phyloP scores from a whole-genome alignment of 2,888 invertebrate genomes.

The Corythucha ciliata region DNA sequence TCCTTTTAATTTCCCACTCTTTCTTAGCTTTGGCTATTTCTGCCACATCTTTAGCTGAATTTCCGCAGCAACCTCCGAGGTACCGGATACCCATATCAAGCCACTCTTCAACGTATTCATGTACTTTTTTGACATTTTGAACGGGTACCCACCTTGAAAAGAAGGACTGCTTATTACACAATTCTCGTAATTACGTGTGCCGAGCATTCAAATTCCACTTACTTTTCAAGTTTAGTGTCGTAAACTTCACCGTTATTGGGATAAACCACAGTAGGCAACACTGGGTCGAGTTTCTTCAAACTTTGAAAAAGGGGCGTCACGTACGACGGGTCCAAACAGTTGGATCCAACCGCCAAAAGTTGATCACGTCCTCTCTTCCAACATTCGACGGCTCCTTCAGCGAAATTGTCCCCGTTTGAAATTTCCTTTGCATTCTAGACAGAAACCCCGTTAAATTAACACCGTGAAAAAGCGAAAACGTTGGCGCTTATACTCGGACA shows the following conservation, averaged over 20 bases:
- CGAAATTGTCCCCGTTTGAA: constrained; percentile 73
- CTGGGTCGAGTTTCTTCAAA: constrained; percentile 39
- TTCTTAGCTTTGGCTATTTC: constrained; percentile 38
- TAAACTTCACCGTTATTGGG: constrained; percentile 87
- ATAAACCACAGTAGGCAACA: constrained; percentile 73
- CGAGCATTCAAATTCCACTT: constrained; percentile 9
- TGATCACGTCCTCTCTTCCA: constrained; percentile 49
- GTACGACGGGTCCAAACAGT: constrained; percentile 66
- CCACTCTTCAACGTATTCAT: constrained; percentile 69
- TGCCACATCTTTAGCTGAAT: constrained; percentile 69
- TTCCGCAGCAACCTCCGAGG: constrained; percentile 87
- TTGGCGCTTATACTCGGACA: neutral
- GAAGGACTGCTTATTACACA: neutral
- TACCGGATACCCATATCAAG: constrained; percentile 68
- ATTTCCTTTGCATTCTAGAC: constrained; percentile 53
- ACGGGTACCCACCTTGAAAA: constrained; percentile 56
- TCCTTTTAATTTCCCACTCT: constrained; percentile 19
- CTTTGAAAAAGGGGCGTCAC: constrained; percentile 50
- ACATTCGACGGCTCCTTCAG: constrained; percentile 59
- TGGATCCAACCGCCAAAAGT: constrained; percentile 78
- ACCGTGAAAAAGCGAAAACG: neutral
- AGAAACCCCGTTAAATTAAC: constrained; percentile 11
- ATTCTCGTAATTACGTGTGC: neutral
- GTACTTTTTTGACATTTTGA: constrained; percentile 48
- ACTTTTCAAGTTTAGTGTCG: constrained; percentile 43